phyloP scores from a whole-genome alignment of 2,113 vertebrate species.

The Ceyx cyanopectus region DNA sequence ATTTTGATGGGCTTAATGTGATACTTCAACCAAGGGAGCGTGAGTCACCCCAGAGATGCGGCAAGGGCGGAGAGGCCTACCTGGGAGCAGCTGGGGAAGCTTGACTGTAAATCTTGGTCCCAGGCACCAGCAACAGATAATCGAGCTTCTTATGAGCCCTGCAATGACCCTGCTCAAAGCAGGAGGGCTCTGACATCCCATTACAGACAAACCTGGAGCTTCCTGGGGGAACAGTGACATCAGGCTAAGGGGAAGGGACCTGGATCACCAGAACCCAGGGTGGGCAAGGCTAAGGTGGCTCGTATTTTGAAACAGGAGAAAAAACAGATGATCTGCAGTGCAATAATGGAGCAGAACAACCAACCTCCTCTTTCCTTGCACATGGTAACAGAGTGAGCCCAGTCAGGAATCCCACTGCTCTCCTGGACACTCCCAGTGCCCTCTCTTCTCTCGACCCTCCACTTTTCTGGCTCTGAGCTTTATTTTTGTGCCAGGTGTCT shows the following conservation, averaged over 20 bases:
- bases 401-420: neutral
- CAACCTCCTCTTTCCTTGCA: neutral
- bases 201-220: neutral
- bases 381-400: fast-evolving
- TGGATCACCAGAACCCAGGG: neutral
- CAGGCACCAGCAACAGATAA: neutral
- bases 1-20: neutral
- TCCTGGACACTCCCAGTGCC: neutral
- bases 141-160: neutral
- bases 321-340: slow-evolving; percentile 7
- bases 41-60: neutral
- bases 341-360: slow-evolving; percentile 54
- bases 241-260: fast-evolving
- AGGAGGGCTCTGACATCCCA: fast-evolving
- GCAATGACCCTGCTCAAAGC: neutral
- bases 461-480: neutral
- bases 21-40: neutral
- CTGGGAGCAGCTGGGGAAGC: neutral
- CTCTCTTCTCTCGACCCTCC: neutral
- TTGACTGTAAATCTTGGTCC: fast-evolving
- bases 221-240: neutral
- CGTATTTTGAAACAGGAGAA: neutral
- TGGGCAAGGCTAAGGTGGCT: slow-evolving; percentile 24
- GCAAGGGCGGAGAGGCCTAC: neutral
- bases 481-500: neutral